Percentiles rank a stretch among this genome's conserved stretches.
phyloP scores from a whole-genome alignment of 2,888 invertebrate species.

The Noctua comes region DNA sequence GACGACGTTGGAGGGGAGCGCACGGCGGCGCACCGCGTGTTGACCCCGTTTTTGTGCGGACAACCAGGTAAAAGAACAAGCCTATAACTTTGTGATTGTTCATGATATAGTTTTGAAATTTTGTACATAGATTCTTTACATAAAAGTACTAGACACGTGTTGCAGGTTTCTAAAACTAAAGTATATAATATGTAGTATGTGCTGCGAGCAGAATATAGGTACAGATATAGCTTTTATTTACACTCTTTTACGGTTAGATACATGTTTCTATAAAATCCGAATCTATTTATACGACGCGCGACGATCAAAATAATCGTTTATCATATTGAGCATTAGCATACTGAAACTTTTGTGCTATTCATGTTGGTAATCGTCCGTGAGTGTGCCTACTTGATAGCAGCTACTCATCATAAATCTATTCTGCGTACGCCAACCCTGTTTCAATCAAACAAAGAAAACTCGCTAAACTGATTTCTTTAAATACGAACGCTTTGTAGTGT shows the following conservation, averaged over 20 bases:
- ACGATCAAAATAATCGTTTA: neutral
- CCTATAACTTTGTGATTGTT: no score
- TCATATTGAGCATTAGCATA: constrained; percentile 3
- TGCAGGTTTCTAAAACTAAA: no score
- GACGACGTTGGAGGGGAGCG: no score
- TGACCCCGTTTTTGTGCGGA: no score
- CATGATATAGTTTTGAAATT: no score
- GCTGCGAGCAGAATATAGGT: no score
- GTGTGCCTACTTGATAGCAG: neutral
- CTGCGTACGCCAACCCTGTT: neutral
- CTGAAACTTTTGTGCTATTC: constrained; percentile 1
- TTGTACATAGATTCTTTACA: no score
- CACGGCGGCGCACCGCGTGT: no score
- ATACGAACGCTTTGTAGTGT: no score
- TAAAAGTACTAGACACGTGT: no score
- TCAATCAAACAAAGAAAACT: neutral
- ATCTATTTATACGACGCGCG: neutral
- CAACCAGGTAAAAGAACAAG: no score
- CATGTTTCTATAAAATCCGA: neutral
- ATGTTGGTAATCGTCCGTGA: neutral
- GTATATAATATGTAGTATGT: no score
- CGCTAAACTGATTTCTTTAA: neutral
- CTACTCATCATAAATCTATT: neutral
- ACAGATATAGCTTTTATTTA: constrained; percentile 6
- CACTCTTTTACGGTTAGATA: neutral